Evolutionary conservation across 2,113 vertebrate genomes (phyloP).

Genomic region (Phyllostomus discolor): DNA sequence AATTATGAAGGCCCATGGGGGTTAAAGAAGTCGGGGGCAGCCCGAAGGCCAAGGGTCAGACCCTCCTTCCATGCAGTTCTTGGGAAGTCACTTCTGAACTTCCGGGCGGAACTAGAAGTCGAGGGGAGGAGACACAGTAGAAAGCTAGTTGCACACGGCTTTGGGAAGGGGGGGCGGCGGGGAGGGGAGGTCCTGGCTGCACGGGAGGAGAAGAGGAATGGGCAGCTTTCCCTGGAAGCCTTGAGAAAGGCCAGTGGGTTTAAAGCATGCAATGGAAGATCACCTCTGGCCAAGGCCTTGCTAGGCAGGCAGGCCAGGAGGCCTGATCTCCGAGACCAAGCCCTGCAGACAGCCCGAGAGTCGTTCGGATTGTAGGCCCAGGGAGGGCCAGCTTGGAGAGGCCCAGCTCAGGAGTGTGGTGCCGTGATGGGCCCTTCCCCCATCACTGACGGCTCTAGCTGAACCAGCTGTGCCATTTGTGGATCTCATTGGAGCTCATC

Average conservation of each 20-base stretch:
- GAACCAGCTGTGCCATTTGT: not conserved
- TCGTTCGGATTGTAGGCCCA: not conserved
- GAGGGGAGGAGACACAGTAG: not conserved
- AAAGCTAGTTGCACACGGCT: not conserved
- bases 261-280: not conserved
- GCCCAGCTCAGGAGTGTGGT: not conserved
- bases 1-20: slow-evolving; percentile 26
- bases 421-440: not conserved
- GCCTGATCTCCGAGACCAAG: not conserved
- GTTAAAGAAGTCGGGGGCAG: not conserved
- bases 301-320: not conserved
- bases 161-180: not conserved
- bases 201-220: not conserved
- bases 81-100: slow-evolving; percentile 50
- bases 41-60: not conserved
- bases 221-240: not conserved
- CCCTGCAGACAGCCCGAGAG: not conserved
- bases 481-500: not conserved
- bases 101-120: not conserved
- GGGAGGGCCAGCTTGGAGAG: not conserved
- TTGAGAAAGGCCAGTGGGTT: not conserved
- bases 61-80: not conserved
- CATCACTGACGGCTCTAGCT: not conserved
- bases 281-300: not conserved
- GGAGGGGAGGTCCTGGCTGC: not conserved